phyloP scores from a whole-genome alignment of 2,888 invertebrate species.

The Eupithecia centaureata region DNA sequence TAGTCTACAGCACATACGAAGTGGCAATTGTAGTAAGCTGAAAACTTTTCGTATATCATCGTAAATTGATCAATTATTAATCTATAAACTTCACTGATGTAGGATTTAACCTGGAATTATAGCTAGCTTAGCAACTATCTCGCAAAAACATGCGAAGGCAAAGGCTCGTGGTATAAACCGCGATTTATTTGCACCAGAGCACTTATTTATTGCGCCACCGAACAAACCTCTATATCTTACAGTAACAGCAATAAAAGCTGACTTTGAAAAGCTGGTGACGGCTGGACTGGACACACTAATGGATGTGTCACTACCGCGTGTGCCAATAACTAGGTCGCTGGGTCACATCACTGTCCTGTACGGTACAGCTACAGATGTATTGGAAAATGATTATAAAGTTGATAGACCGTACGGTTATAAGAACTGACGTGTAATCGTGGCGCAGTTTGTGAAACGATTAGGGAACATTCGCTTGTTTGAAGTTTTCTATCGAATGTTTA shows the following conservation, averaged over 20 bases:
- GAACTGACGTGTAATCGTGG: not conserved
- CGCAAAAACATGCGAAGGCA: not conserved
- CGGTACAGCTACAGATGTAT: not conserved
- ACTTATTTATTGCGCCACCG: not conserved
- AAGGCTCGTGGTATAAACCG: not conserved
- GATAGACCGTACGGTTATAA: not conserved
- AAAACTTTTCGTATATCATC: no score
- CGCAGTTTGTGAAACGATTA: not conserved
- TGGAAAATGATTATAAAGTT: not conserved
- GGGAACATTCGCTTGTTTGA: no score
- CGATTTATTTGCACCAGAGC: not conserved
- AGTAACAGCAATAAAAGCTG: not conserved
- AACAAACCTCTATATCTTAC: not conserved
- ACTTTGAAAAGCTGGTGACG: slow-evolving; percentile 1
- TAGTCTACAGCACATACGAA: no score
- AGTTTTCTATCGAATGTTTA: no score
- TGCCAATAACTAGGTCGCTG: slow-evolving; percentile 13
- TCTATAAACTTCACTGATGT: no score
- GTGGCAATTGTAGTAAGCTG: no score
- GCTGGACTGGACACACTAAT: slow-evolving; percentile 8
- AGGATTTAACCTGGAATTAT: no score
- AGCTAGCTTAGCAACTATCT: no score
- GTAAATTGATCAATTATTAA: no score
- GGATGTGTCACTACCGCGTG: slow-evolving; percentile 16
- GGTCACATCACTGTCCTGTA: not conserved